A percentile compares a stretch with the other conserved stretches of the same genome.
Conservation (phyloP, 2,113 vertebrate species). For the Mirounga angustirostris region DNA sequence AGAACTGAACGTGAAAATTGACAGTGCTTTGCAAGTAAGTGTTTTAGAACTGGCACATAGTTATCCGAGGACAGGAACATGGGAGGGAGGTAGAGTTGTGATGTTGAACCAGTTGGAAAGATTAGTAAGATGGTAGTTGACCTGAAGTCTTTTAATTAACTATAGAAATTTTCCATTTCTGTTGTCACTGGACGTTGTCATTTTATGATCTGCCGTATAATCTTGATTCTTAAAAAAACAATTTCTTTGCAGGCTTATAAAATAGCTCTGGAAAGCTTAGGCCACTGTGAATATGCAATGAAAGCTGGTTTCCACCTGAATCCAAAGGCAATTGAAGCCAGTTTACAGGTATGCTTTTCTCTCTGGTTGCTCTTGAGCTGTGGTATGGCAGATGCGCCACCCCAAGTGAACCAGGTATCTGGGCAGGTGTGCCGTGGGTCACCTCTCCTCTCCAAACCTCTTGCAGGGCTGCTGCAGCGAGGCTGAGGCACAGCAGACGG, state of each 20-base stretch:
- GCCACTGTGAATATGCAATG: slow-evolving; percentile 98
- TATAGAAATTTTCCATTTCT: slow-evolving; percentile 9
- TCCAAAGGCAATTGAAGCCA: slow-evolving; percentile 96
- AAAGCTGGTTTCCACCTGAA: slow-evolving; percentile 98
- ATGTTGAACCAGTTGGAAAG: background rate
- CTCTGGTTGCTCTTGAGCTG: background rate
- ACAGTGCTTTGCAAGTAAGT: slow-evolving; percentile 96
- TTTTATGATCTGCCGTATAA: slow-evolving; percentile 52
- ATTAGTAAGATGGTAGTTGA: background rate
- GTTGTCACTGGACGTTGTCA: slow-evolving; percentile 42
- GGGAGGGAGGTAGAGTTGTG: background rate
- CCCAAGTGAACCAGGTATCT: background rate
- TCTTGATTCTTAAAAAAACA: slow-evolving; percentile 46
- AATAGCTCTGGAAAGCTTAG: slow-evolving; percentile 96
- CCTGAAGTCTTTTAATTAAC: slow-evolving; percentile 11
- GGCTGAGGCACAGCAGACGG: slow-evolving; percentile 97
- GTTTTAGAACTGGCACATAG: background rate
- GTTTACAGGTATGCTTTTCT: slow-evolving; percentile 92
- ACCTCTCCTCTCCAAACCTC: background rate
- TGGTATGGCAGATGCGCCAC: background rate
- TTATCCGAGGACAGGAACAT: background rate
- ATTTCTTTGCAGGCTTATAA: slow-evolving; percentile 93
- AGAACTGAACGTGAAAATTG: slow-evolving; percentile 97
- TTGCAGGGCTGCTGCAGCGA: slow-evolving; percentile 97
- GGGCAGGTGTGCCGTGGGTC: background rate